These are phyloP conservation scores for Smutsia temminckii DNA, from an alignment of 2,797 vertebrate genomes.

Conservation along the genomic window DNA sequence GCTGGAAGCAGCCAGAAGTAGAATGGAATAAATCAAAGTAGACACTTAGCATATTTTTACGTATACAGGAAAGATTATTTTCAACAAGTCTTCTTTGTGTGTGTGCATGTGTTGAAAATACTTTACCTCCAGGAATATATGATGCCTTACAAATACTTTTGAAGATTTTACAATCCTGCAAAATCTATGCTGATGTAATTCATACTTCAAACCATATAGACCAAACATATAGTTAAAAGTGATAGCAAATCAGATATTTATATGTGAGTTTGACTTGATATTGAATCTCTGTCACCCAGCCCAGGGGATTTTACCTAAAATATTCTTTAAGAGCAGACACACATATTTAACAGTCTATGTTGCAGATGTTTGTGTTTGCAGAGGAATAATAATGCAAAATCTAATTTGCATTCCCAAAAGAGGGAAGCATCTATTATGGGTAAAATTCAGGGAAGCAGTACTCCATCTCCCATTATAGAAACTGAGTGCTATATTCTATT, in stretches of 20 bases:
- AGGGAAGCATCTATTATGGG: neutral
- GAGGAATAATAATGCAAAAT: neutral
- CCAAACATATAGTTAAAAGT: constrained; percentile 32
- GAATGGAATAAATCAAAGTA: constrained; percentile 17
- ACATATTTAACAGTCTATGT: neutral
- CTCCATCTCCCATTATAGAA: neutral
- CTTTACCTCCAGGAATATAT: constrained; percentile 18
- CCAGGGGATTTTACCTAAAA: constrained; percentile 29
- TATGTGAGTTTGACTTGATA: neutral
- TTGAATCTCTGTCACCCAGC: constrained; percentile 25
- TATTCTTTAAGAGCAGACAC: neutral
- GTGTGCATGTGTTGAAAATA: neutral
- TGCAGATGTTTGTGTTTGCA: neutral
- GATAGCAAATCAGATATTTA: constrained; percentile 41
- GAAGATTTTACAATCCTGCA: neutral
- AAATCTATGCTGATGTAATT: constrained; percentile 28
- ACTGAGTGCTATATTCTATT: neutral
- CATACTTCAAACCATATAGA: constrained; percentile 31
- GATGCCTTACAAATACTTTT: constrained; percentile 37
- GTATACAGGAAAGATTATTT: constrained; percentile 37
- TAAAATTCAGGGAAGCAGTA: neutral
- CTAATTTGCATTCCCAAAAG: neutral
- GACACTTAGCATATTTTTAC: constrained; percentile 23
- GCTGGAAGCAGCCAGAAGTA: neutral
- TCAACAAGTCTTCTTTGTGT: neutral